A percentile compares a stretch with the other conserved stretches of the same genome.
Conservation (phyloP, 2,113 vertebrate species). For the Urocynchramus pylzowi region DNA sequence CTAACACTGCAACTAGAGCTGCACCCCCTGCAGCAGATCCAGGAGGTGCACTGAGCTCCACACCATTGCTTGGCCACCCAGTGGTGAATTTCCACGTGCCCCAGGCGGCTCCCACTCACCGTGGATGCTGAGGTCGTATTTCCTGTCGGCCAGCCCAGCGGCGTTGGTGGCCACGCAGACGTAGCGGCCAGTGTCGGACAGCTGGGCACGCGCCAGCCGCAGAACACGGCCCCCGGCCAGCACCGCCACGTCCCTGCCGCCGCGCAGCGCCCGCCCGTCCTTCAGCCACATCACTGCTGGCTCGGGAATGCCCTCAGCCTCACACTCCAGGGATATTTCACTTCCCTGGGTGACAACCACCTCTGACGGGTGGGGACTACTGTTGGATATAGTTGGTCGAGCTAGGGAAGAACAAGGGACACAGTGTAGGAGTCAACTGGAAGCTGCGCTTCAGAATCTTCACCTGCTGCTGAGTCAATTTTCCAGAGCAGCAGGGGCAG, state of each 20-base stretch:
- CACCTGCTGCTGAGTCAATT: background rate
- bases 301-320: constrained; percentile 80
- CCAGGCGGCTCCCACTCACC: constrained; percentile 65
- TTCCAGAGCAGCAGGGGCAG: background rate
- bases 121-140: constrained; percentile 86
- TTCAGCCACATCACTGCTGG: constrained; percentile 88
- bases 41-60: background rate
- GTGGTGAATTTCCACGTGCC: rapidly evolving
- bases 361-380: constrained; percentile 57
- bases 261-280: constrained; percentile 78
- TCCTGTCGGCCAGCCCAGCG: constrained; percentile 88
- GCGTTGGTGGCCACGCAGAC: constrained; percentile 88
- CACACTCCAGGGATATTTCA: constrained; percentile 81
- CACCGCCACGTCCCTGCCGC: constrained; percentile 62
- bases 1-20: background rate
- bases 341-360: constrained; percentile 76
- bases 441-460: background rate
- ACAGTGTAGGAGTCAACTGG: background rate
- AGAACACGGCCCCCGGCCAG: constrained; percentile 77
- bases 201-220: constrained; percentile 74
- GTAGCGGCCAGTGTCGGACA: constrained; percentile 89
- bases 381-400: constrained; percentile 80
- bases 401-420: constrained; percentile 65
- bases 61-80: too few species aligned
- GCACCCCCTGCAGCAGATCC: background rate